These are phyloP conservation scores for Sycophila sp. DNA, from an alignment of 1,140 invertebrate species.

Conservation along the genomic window DNA sequence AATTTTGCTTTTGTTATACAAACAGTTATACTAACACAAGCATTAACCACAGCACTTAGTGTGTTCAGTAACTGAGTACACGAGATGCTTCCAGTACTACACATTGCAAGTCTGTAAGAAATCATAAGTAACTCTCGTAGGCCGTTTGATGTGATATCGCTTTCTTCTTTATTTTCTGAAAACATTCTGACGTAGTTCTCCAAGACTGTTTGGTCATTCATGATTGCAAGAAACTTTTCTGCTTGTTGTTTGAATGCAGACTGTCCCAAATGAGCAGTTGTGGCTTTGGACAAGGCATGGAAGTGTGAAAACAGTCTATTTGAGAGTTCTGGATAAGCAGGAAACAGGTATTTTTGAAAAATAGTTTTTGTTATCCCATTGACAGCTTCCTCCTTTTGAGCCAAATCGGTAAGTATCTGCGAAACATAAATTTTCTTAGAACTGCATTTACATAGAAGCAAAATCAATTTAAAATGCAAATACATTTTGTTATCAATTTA, in stretches of 20 bases:
- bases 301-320: slow-evolving; percentile 75
- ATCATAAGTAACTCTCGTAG: slow-evolving; percentile 74
- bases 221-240: slow-evolving; percentile 75
- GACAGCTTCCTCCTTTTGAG: slow-evolving; percentile 72
- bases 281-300: slow-evolving; percentile 69
- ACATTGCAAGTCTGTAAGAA: slow-evolving; percentile 81
- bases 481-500: no score
- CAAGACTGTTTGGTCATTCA: slow-evolving; percentile 73
- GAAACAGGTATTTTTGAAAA: slow-evolving; percentile 78
- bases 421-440: slow-evolving; percentile 48
- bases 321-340: slow-evolving; percentile 78
- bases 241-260: slow-evolving; percentile 76
- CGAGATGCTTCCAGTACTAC: slow-evolving; percentile 70
- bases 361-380: slow-evolving; percentile 72
- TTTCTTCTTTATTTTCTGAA: slow-evolving; percentile 61
- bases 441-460: no score
- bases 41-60: slow-evolving; percentile 75
- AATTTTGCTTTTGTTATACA: not conserved
- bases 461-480: no score
- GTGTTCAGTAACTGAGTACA: slow-evolving; percentile 75
- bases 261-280: slow-evolving; percentile 70
- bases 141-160: slow-evolving; percentile 69
- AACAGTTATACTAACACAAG: slow-evolving; percentile 67
- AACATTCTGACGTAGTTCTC: slow-evolving; percentile 76
- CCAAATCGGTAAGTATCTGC: slow-evolving; percentile 72